Conservation (phyloP, 2,888 invertebrate species). For the Unio delphinus region DNA sequence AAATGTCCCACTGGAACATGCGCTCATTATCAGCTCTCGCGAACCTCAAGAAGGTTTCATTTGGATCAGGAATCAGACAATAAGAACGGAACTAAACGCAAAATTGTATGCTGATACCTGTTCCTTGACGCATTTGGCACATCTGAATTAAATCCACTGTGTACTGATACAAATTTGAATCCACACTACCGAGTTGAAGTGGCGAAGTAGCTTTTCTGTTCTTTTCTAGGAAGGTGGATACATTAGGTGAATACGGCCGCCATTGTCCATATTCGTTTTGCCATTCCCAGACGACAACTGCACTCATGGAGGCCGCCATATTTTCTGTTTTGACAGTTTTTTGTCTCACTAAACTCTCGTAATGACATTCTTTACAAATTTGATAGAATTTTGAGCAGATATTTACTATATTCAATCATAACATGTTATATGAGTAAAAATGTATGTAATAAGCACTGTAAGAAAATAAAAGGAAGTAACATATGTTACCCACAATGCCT, state of each 20-base stretch:
- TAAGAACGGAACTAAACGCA: no score
- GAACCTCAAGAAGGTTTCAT: no score
- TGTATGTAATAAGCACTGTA: no score
- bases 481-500: conserved; percentile 36
- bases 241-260: conserved; percentile 57
- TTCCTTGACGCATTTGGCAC: conserved; percentile 55
- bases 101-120: conserved; percentile 37
- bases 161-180: conserved; percentile 47
- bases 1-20: no score
- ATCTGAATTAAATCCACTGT: conserved; percentile 49
- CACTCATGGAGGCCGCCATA: conserved; percentile 38
- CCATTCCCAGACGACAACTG: conserved; percentile 66
- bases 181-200: conserved; percentile 47
- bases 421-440: no score
- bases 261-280: conserved; percentile 58
- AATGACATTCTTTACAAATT: no score
- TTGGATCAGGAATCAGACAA: no score
- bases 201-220: conserved; percentile 24
- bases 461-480: background rate
- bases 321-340: conserved; percentile 23
- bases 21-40: no score
- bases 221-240: conserved; percentile 54
- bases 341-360: conserved; percentile 9
- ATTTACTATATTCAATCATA: no score
- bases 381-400: no score